Base-by-base conservation (phyloP, 1,140 invertebrate genomes). In the Bursaphelenchus mucronatus region DNA sequence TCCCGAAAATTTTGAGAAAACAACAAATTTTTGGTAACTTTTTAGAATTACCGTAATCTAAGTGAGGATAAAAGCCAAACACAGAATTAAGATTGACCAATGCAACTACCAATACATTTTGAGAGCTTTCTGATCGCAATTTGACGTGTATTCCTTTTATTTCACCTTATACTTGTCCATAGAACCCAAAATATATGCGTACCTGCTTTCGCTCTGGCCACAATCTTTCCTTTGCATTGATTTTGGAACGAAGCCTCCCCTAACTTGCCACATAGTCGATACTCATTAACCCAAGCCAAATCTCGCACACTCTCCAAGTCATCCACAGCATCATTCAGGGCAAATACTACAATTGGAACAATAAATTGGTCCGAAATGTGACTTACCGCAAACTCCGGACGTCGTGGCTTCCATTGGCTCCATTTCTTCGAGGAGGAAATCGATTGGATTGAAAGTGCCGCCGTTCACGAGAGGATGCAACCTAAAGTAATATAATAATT, bases 361-460 rank as follows among this genome's bases (percentile, higher is more conserved):
- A 44, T 3, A 56, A n/a, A 10, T 64, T 9, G 9, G 45, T 46
- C 66, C 39, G 9, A 39, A 40, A 55, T 64, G 9, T 49, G 15
- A 57, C 70, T 53, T 68, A 79, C 77, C 41, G 61, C 78, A 80
- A 62, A 80, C 76, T 13, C 78, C 78, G n/a, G 78, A 81, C 44
- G 61, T 72, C 3, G 69, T 58, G 13, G 68, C 41, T 61, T 78
- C 79, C 21, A 75, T 44, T 10, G 51, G 55, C 10, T 75, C 43
- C 45, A 77, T 51, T 45, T 68, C 69, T 52, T 78, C 72, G 10
- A 79, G 21, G n/a, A 54, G 56, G 30, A 79, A 52, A 40, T 79
- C 76, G 47, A 76, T 68, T 7, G 67, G 17, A 13, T 70, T 40
- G 53, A 80, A 68, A 17, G 63, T 53, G 45, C 58, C 49, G 8